Evolutionary conservation across 2,888 invertebrate species (phyloP), one percentile per base, ranked within the genome.

Genomic region (Drosophila picticornis): DNA sequence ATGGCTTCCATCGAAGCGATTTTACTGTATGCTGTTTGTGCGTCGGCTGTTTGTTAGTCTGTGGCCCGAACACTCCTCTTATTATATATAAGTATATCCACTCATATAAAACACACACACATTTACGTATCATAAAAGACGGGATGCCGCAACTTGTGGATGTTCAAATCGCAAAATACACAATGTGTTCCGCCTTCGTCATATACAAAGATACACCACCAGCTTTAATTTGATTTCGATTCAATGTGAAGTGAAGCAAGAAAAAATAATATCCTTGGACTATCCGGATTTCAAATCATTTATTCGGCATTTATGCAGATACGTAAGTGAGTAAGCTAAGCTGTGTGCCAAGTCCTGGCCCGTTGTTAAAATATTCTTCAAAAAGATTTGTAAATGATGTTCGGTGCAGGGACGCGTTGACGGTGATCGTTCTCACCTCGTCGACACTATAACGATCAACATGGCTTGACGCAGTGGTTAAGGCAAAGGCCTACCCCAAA

Each of bases 101-200:
- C 80, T 86, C 69, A 68, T 53, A 67, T 55, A 50, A 57, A 46
- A 65, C 63, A 58, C 60, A 71, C 60, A 76, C 66, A 83, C 86
- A 71, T 68, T 64, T 67, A 74, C 73, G 65, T 82, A 90, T 74
- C 75, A 80, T 90, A 90, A 90, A 90, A 81, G 90, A 79, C 87
- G 74, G 88, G 75, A 84, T 78, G 83, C 85, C 88, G 91, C 90
- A 90, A 88, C 84, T 88, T 84, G 88, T 85, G 90, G 90, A 91
- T 88, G 92, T 90, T 91, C 83, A 91, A 91, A 91, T 91, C 92
- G 91, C 92, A 91, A 92, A 91, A 92, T 91, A 91, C 90, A 90
- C 84, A 90, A 84, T 90, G 92, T 90, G 91, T 91, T 92, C 91
- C 91, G 92, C 92, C 92, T 89, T 87, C 91, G 73, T 88, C 81